Conservation (phyloP, 2,113 vertebrate genomes). For the Sylvilagus bachmani region DNA sequence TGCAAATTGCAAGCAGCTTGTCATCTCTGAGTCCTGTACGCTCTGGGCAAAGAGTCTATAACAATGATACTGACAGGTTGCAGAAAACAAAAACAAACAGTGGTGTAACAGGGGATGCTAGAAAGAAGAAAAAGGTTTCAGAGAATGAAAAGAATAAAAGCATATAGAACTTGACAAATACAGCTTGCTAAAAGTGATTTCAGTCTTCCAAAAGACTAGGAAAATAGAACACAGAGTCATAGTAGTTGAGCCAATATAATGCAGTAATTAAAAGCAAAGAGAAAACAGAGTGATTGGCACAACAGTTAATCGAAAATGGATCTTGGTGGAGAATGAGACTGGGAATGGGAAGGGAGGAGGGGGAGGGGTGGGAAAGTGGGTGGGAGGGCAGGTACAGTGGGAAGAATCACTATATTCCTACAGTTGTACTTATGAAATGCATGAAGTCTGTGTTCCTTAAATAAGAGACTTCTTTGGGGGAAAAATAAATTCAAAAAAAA, state of each 20-base stretch:
- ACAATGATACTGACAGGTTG: slow-evolving; percentile 59
- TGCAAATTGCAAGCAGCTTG: slow-evolving; percentile 76
- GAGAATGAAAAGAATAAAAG: not conserved
- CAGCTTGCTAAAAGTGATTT: slow-evolving; percentile 21
- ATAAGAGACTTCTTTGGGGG: too few species aligned
- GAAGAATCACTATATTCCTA: too few species aligned
- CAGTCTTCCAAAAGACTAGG: not conserved
- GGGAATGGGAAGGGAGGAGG: too few species aligned
- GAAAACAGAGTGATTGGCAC: too few species aligned
- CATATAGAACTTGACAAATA: not conserved
- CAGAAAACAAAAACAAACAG: slow-evolving; percentile 60
- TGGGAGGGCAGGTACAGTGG: too few species aligned
- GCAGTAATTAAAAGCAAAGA: slow-evolving; percentile 9
- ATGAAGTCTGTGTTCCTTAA: too few species aligned
- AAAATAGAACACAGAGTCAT: not conserved
- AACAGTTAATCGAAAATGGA: too few species aligned
- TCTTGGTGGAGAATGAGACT: too few species aligned
- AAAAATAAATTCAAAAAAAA: too few species aligned
- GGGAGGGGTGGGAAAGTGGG: too few species aligned
- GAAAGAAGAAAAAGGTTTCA: not conserved
- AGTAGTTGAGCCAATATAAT: not conserved
- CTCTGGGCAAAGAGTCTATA: slow-evolving; percentile 54
- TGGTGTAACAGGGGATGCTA: not conserved
- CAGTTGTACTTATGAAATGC: too few species aligned
- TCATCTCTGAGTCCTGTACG: slow-evolving; percentile 47